A percentile compares a stretch with the other conserved stretches of the same genome.
phyloP scores from a whole-genome alignment of 1,140 invertebrate species.

The Bombus pyrosoma region DNA sequence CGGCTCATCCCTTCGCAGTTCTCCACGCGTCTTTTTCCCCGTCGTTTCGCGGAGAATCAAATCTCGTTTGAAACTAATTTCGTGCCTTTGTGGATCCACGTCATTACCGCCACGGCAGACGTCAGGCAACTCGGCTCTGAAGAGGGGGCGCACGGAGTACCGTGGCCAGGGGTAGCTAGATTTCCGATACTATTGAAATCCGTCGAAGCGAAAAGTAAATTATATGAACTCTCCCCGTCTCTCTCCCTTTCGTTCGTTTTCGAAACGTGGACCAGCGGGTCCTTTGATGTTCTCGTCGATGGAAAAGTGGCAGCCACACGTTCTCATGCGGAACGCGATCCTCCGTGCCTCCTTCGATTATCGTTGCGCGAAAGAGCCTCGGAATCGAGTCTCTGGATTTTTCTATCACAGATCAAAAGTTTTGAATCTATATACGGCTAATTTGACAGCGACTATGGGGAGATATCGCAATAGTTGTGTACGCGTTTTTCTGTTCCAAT shows the following conservation, averaged over 20 bases:
- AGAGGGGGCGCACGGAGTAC: conserved; percentile 5
- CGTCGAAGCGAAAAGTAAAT: conserved; percentile 80
- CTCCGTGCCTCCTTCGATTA: conserved; percentile 30
- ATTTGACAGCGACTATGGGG: not conserved
- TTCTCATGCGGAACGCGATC: conserved; percentile 43
- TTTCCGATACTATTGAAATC: conserved; percentile 81
- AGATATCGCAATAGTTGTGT: not conserved
- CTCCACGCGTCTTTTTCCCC: conserved; percentile 42
- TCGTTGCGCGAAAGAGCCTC: conserved; percentile 36
- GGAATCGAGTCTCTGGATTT: not conserved
- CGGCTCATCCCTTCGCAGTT: not conserved
- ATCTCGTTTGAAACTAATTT: conserved; percentile 80
- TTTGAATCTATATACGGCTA: not conserved
- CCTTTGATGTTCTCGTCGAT: conserved; percentile 77
- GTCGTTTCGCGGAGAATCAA: conserved; percentile 71
- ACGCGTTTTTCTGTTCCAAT: not conserved
- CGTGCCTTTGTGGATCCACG: conserved; percentile 77
- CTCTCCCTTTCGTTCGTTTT: not conserved
- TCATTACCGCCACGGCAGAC: conserved; percentile 72
- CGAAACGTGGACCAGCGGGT: conserved; percentile 56
- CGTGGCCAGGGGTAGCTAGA: conserved; percentile 69
- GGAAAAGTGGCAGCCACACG: conserved; percentile 32
- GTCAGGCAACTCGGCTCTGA: conserved; percentile 2
- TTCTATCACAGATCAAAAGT: not conserved
- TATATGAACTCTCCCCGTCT: conserved; percentile 71